Conservation (phyloP, 2,797 vertebrate genomes). For the Oreochromis mossambicus region DNA sequence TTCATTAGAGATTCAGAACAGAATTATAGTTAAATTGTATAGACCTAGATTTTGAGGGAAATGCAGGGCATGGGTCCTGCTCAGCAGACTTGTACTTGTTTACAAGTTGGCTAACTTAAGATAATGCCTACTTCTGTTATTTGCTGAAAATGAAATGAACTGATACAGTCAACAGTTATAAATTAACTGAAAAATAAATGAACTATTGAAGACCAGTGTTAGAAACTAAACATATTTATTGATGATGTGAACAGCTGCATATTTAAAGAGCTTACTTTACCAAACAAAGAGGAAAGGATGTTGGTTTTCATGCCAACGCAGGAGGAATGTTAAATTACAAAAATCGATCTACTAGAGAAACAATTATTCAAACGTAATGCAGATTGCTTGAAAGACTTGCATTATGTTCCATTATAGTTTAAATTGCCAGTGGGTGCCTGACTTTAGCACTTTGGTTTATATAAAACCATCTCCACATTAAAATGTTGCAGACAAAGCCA, state of each 20-base stretch:
- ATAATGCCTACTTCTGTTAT: neutral
- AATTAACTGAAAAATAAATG: neutral
- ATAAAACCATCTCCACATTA: neutral
- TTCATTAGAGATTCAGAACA: neutral
- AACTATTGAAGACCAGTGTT: rapidly evolving
- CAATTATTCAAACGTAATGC: neutral
- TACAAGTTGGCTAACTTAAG: neutral
- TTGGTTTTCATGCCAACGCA: neutral
- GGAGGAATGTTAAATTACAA: neutral
- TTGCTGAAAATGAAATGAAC: neutral
- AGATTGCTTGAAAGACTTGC: neutral
- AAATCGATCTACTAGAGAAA: neutral
- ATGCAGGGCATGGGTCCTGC: neutral
- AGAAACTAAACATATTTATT: neutral
- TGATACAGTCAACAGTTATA: neutral
- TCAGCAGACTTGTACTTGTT: neutral
- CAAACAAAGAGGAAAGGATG: neutral
- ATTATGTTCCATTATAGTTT: neutral
- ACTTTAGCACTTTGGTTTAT: neutral
- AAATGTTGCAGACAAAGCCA: neutral
- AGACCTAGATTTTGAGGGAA: neutral
- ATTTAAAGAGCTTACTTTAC: neutral
- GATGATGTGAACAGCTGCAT: neutral
- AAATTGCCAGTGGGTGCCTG: neutral
- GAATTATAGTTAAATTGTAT: neutral